Evolutionary conservation across 2,797 vertebrate species (phyloP), one percentile per base, ranked within the genome.

Genomic region (Cynodonichthys magdalenae): DNA sequence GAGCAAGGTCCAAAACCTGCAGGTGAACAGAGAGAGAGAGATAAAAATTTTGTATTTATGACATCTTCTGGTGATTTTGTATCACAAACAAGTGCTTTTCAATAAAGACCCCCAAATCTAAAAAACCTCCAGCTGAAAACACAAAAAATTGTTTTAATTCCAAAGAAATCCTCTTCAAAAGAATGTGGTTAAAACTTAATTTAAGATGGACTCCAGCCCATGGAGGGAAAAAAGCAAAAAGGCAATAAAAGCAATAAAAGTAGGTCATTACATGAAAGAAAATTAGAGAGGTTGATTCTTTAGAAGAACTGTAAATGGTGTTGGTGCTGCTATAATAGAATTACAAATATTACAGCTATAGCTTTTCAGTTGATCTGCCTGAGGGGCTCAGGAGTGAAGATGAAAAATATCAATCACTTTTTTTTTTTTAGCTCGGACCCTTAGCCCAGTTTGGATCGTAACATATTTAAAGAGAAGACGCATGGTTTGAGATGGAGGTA

Each of bases 1-100:
- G 31, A 46, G 36, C 5, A 31, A 64, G 0, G 65, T 79, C 73
- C 62, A 65, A 69, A 80, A 69, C 71, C 84, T 90, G 31, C 0
- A 73, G 48, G 39, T 1, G 61, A 27, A 73, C 1, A 66, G 36
- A 63, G 27, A 65, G 47, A 15, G 29, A 64, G 1, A 39, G 10
- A 39, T 11, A 39, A 10, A 11, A 0, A 34, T 34, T 34, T 34
- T 34, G 7, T 7, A 8, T 34, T 34, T 34, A 10, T 34, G 31
- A 34, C 31, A 34, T 2, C 36, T 39, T 39, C 10, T 39, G 9
- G 36, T 11, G 36, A 11, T 39, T 55, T 48, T 34, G 3, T 48
- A 17, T 19, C 29, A 34, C 28, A 2, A n/a, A 17, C 15, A 45
- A 14, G n/a, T 27, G 56, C 12, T 5, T 59, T 59, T 44, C 50